Evolutionary conservation across 2,888 invertebrate species (phyloP).

Genomic region (Orthosia gothica): DNA sequence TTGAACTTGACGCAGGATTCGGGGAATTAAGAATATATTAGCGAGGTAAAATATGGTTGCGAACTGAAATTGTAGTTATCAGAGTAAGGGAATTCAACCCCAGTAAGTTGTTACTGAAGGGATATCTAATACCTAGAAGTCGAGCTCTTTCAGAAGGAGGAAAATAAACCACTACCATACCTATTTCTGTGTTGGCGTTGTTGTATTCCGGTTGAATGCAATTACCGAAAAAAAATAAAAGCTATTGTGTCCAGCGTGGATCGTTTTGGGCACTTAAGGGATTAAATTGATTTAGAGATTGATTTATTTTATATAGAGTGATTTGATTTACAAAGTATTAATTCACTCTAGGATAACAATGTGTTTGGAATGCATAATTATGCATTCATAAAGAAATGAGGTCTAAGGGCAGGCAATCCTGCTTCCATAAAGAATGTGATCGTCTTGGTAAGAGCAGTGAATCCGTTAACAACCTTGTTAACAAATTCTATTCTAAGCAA

Average conservation of each 20-base stretch:
- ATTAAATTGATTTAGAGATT: too few relatives aligned
- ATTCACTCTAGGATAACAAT: neutral
- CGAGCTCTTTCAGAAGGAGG: neutral
- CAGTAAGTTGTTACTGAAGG: too few relatives aligned
- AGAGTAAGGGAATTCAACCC: neutral
- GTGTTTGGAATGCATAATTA: neutral
- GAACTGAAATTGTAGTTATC: neutral
- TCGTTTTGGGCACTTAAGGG: too few relatives aligned
- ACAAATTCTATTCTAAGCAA: conserved; percentile 21
- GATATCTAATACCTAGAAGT: too few relatives aligned
- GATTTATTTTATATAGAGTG: too few relatives aligned
- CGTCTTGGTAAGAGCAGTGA: neutral
- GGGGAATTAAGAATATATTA: neutral
- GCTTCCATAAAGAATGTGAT: neutral
- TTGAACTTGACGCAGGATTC: conserved; percentile 21
- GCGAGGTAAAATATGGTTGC: too few relatives aligned
- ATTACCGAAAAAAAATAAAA: too few relatives aligned
- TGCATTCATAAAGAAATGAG: too few relatives aligned
- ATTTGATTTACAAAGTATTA: too few relatives aligned
- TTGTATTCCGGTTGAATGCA: neutral
- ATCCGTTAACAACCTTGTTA: neutral
- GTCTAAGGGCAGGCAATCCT: neutral
- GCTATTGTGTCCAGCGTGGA: too few relatives aligned
- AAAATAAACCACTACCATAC: neutral
- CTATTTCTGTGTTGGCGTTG: neutral